Conservation (phyloP, 2,797 vertebrate genomes). For the Parauchenoglanis ngamensis region DNA sequence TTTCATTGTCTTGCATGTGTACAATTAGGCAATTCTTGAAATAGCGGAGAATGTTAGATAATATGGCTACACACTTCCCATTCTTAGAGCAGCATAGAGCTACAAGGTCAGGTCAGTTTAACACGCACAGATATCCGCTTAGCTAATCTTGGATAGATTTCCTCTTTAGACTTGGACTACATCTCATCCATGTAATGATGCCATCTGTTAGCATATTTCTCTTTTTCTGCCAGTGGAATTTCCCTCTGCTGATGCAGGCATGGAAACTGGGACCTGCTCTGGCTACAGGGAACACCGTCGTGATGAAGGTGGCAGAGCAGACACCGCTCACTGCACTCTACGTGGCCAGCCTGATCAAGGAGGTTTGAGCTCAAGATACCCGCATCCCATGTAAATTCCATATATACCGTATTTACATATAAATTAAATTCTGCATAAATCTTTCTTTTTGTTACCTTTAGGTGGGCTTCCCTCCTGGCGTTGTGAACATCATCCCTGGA, state of each 20-base stretch:
- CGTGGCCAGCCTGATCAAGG: slow-evolving; percentile 87
- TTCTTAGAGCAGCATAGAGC: neutral
- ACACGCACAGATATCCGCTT: neutral
- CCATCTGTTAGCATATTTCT: neutral
- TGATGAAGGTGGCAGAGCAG: slow-evolving; percentile 97
- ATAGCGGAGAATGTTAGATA: neutral
- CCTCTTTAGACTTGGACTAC: neutral
- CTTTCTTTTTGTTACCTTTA: slow-evolving; percentile 46
- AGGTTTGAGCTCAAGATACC: slow-evolving; percentile 71
- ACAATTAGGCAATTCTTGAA: neutral
- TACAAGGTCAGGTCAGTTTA: neutral
- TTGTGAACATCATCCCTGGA: slow-evolving; percentile 92
- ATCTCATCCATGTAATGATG: neutral
- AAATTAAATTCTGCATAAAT: neutral
- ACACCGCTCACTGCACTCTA: slow-evolving; percentile 92
- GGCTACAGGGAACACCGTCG: slow-evolving; percentile 92
- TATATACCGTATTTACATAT: neutral
- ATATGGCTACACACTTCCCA: neutral
- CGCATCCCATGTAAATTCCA: neutral
- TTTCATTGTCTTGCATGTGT: neutral
- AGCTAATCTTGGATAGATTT: neutral
- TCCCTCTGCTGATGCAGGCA: slow-evolving; percentile 90
- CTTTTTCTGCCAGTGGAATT: slow-evolving; percentile 88
- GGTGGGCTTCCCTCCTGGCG: slow-evolving; percentile 95
- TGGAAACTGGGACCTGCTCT: slow-evolving; percentile 95